phyloP scores from a whole-genome alignment of 2,113 vertebrate genomes.

The Mystacornis crossleyi region DNA sequence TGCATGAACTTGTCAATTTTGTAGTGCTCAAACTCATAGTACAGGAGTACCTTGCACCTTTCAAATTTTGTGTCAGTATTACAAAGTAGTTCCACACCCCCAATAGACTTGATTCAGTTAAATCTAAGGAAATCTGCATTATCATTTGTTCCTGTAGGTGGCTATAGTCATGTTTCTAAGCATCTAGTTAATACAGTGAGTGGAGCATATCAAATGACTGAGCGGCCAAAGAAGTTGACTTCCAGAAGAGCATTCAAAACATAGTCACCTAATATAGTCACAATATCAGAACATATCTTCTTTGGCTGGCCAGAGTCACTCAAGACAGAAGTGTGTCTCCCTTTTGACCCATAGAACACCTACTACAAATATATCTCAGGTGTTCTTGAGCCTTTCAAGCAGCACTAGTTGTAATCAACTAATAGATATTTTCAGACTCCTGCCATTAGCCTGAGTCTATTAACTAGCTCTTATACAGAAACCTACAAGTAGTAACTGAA shows the following conservation, averaged over 20 bases:
- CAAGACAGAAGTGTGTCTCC: background rate
- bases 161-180: background rate
- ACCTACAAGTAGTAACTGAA: background rate
- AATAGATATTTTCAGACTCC: background rate
- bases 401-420: background rate
- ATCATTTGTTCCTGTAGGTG: background rate
- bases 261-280: background rate
- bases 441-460: background rate
- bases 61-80: background rate
- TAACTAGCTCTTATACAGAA: background rate
- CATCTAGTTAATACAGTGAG: background rate
- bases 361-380: accelerated
- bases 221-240: background rate
- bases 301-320: background rate
- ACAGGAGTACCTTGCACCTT: background rate
- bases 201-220: background rate
- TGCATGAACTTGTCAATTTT: background rate
- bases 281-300: background rate
- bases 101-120: background rate
- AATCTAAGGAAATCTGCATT: background rate
- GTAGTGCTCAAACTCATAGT: background rate
- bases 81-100: background rate
- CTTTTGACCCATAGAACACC: background rate
- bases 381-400: background rate
- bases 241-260: background rate